A percentile compares a stretch with the other conserved stretches of the same genome.
phyloP scores from a whole-genome alignment of 2,888 invertebrate species.

The Cryptocephalus moraei region DNA sequence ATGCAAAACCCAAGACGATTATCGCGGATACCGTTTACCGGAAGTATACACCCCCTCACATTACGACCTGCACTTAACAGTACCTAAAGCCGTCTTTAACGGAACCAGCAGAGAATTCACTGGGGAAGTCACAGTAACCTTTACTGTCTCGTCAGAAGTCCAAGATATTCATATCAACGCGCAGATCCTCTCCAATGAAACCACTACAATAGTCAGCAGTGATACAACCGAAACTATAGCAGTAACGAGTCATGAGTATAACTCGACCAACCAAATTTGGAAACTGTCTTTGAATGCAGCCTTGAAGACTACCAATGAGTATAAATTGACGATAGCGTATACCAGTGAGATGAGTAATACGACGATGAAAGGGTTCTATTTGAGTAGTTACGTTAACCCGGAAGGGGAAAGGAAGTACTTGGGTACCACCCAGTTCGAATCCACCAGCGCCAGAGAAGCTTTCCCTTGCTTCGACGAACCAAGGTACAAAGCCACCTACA shows the following conservation, averaged over 20 bases:
- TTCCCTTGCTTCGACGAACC: constrained; percentile 74
- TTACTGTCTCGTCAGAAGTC: constrained; percentile 1
- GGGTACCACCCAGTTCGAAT: constrained; percentile 61
- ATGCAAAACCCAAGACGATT: constrained; percentile 1
- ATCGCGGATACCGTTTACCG: constrained; percentile 40
- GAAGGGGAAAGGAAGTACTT: constrained; percentile 23
- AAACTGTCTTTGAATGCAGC: constrained; percentile 6
- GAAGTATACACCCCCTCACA: constrained; percentile 39
- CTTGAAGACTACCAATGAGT: constrained; percentile 5
- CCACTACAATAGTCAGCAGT: constrained; percentile 5
- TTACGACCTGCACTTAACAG: constrained; percentile 44
- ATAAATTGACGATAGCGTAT: constrained; percentile 16
- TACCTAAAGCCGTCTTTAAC: constrained; percentile 10
- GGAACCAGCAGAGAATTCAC: constrained; percentile 3
- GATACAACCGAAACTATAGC: background rate
- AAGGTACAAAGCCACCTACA: constrained; percentile 33
- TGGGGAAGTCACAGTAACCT: constrained; percentile 6
- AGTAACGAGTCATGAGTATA: constrained; percentile 1
- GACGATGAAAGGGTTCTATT: constrained; percentile 42
- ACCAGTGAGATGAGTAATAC: constrained; percentile 25
- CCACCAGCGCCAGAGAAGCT: constrained; percentile 55
- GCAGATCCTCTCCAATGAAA: constrained; percentile 2
- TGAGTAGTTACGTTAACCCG: constrained; percentile 36
- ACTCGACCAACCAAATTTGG: constrained; percentile 12
- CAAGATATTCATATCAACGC: constrained; percentile 5